Evolutionary conservation across 2,888 invertebrate genomes (phyloP).

Genomic region (Spodoptera exigua): DNA sequence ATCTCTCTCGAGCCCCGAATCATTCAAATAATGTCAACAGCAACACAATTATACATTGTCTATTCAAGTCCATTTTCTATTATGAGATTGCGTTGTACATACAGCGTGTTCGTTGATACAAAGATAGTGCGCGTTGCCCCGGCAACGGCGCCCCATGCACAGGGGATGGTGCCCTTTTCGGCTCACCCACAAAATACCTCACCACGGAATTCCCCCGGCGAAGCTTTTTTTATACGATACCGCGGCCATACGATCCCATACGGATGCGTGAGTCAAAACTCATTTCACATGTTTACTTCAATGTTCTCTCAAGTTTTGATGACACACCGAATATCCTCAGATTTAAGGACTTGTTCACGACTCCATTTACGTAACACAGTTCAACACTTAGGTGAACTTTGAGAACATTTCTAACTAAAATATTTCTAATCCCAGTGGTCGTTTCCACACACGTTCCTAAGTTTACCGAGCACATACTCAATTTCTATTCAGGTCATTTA

Average conservation of each 20-base stretch:
- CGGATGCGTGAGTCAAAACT: conserved; percentile 50
- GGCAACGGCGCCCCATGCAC: conserved; percentile 74
- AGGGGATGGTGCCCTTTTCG: conserved; percentile 75
- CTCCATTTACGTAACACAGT: conserved; percentile 25
- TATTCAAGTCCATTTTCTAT: conserved; percentile 73
- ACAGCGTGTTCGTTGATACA: conserved; percentile 75
- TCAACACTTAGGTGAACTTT: conserved; percentile 32
- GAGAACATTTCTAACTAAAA: conserved; percentile 45
- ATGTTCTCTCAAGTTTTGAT: conserved; percentile 14
- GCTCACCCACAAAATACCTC: conserved; percentile 80
- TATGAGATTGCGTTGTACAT: conserved; percentile 64
- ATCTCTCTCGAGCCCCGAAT: conserved; percentile 74
- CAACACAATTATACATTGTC: conserved; percentile 75
- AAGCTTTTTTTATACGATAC: conserved; percentile 70
- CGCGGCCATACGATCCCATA: conserved; percentile 60
- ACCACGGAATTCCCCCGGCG: conserved; percentile 82
- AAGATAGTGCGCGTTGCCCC: conserved; percentile 78
- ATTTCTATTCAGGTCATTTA: conserved; percentile 79
- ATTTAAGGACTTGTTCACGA: conserved; percentile 14
- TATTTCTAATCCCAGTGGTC: conserved; percentile 55
- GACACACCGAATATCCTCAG: conserved; percentile 16
- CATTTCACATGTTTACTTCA: conserved; percentile 27
- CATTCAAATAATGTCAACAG: conserved; percentile 79
- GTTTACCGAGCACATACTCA: conserved; percentile 64
- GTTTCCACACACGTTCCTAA: conserved; percentile 59